Evolutionary conservation across 2,113 vertebrate genomes (phyloP), one percentile per base, ranked within the genome.

Genomic region (Lamprologus tigripictilis): DNA sequence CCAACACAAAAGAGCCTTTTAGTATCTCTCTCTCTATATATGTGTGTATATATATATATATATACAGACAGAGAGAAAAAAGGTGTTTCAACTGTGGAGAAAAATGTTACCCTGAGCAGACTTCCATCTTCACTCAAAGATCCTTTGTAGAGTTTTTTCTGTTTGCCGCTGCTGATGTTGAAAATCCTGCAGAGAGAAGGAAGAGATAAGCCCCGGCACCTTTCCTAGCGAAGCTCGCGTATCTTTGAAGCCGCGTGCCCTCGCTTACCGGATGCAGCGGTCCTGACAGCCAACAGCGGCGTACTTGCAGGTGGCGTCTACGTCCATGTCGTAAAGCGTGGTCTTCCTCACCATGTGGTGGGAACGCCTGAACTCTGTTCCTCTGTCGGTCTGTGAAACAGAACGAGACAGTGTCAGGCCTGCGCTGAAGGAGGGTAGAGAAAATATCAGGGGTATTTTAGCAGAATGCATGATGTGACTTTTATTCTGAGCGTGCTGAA

Each of bases 281-380:
- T 99, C 99, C 90, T 99, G 99, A 90, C 98, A 99, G 90, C 97
- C 98, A 2, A 99, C 97, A 63, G 98, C 98, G 5, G 98, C 98
- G 0, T 99, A 99, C 89, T 98, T 99, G 97, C 97, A 96, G 86
- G 97, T 97, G 90, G 98, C 97, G 76, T 99, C 97, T 14, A 99
- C 97, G 4, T 96, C 96, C 98, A 99, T 98, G 94, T 99, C 98
- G 76, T 98, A 98, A 45, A 98, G 96, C 0, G 98, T 99, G 28
- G 97, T 98, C 94, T 99, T 99, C 86, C 97, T 96, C 86, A 98
- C 98, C 88, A 97, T 97, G 16, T 99, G 98, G 92, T 99, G 99
- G 1, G 98, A 98, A 61, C 98, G 96, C 12, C 97, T 97, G 92
- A 99, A 99, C 81, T 97, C 96, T 5, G 98, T 96, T 57, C 98